Evolutionary conservation across 2,797 vertebrate species (phyloP).

Genomic region (Eulemur rubriventer): DNA sequence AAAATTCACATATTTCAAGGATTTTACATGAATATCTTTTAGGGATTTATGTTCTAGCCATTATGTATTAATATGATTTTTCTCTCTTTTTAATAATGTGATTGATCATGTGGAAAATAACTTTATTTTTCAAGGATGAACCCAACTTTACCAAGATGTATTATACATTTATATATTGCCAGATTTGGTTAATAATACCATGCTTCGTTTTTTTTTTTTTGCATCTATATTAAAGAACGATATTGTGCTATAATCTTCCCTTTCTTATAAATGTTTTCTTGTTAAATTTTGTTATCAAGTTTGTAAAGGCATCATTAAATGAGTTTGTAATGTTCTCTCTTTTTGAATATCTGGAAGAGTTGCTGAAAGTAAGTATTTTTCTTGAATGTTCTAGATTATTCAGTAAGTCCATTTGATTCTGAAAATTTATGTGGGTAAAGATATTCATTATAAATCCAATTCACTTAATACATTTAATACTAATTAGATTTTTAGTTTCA

Average conservation of each 20-base stretch:
- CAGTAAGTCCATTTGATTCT: neutral
- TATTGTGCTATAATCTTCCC: neutral
- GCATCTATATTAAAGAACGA: neutral
- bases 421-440: neutral
- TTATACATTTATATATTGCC: neutral
- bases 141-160: neutral
- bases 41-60: neutral
- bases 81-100: neutral
- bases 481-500: neutral
- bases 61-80: neutral
- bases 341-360: neutral
- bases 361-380: neutral
- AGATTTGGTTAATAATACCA: neutral
- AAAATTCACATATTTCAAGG: neutral
- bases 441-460: neutral
- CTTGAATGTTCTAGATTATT: neutral
- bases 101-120: neutral
- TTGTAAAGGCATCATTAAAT: neutral
- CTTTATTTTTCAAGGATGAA: too few relatives aligned
- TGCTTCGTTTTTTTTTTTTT: neutral
- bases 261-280: neutral
- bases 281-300: neutral
- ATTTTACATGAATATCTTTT: neutral
- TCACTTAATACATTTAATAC: neutral
- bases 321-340: neutral